Base-by-base conservation (phyloP, 2,888 invertebrate species). In the Cryptus armator region DNA sequence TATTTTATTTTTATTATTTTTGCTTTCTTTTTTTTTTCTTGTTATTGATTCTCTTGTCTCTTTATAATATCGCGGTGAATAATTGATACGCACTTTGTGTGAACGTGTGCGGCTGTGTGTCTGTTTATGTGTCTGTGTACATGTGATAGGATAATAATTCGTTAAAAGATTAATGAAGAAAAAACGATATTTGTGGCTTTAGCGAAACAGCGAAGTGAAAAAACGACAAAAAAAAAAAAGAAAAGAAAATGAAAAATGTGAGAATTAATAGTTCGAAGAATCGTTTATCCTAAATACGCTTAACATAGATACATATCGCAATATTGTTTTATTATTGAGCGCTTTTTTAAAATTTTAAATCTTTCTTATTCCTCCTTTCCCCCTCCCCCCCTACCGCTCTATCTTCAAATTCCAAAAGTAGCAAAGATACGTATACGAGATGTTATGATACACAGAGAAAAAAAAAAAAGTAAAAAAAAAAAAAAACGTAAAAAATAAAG, bases 251-350 rank as follows among this genome's bases (percentile, higher is more conserved):
- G 0, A 24, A 24, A 24, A 24, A 24, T 24, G 66, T 71, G 51
- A 44, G 71, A 81, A 66, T n/a, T 53, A 84, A 72, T 44, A 76
- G 43, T 83, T 72, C 24, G 19, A 82, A 77, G 67, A 76, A 80
- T 81, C 74, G 68, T 72, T 84, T 86, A 77, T 72, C 70, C 82
- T 84, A 84, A 56, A 72, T 84, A 86, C 84, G 84, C 83, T 76
- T 83, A 81, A 81, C 80, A 32, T 81, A 86, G 51, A 81, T 86
- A 72, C 48, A 78, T 81, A 78, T 81, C 81, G 84, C 81, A 81
- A 81, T 86, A 84, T 86, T 81, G 68, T 56, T 68, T 70, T 51
- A 85, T 84, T 82, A 80, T 81, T 84, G 85, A 85, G 81, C 85
- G 85, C 85, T 24, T 85, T 85, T 81, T 79, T 48, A 80, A 24